A percentile compares a stretch with the other conserved stretches of the same genome.
Evolutionary conservation across 2,888 invertebrate genomes (phyloP).

Genomic region (Ommatoiulus sabulosus): DNA sequence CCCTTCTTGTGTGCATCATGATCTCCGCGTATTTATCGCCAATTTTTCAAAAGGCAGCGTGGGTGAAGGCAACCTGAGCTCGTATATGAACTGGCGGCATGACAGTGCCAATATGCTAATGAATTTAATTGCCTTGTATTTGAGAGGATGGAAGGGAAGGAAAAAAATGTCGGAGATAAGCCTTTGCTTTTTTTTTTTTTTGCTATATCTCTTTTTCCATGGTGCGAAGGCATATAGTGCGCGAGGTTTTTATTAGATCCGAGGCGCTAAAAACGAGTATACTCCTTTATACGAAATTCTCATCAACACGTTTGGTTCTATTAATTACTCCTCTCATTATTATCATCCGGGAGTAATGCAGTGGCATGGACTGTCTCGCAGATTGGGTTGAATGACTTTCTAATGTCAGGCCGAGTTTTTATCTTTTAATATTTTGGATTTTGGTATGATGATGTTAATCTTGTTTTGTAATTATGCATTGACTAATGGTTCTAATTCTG

Average conservation of each 20-base stretch:
- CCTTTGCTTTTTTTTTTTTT: background rate
- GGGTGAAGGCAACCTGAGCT: constrained; percentile 4
- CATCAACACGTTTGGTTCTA: background rate
- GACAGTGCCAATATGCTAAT: constrained; percentile 46
- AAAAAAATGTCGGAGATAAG: background rate
- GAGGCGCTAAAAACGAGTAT: background rate
- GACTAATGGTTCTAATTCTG: too few species aligned
- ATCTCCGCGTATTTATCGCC: background rate
- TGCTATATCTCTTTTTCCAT: background rate
- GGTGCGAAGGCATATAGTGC: background rate
- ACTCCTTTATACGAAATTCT: background rate
- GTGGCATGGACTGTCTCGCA: background rate
- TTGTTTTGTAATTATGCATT: background rate
- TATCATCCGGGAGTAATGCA: background rate
- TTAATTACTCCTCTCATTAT: background rate
- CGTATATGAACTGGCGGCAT: background rate
- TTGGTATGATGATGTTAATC: background rate
- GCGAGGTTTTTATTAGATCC: background rate
- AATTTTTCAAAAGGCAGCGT: background rate
- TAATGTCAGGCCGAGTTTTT: background rate
- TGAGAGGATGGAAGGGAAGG: background rate
- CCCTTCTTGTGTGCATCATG: background rate
- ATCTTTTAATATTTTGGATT: background rate
- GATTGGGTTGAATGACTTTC: background rate
- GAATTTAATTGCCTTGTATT: constrained; percentile 41